These are phyloP conservation scores for Diadema setosum DNA, from an alignment of 35 echinoderm and acorn worm genomes.

Conservation along the genomic window DNA sequence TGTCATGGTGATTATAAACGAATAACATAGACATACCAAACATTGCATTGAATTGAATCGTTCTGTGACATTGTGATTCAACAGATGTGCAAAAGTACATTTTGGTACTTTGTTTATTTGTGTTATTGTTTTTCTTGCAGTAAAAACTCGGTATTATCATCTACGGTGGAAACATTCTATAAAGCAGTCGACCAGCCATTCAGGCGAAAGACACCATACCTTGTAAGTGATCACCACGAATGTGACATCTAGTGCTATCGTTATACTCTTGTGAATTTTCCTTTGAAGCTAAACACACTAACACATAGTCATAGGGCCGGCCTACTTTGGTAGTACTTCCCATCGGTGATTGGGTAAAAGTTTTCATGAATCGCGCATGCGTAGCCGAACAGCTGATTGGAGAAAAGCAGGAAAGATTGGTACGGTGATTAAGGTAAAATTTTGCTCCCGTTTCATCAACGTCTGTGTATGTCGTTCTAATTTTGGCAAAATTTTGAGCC, in stretches of 20 bases:
- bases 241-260: no score
- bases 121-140: background rate
- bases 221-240: background rate
- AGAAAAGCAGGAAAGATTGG: no score
- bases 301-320: background rate
- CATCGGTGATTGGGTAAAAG: no score
- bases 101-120: no score
- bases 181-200: background rate
- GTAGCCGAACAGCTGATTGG: background rate
- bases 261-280: background rate
- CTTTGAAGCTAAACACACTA: background rate
- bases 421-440: no score
- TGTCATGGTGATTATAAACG: background rate
- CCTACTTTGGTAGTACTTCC: background rate
- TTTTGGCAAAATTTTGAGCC: no score
- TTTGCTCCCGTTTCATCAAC: no score
- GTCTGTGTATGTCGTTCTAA: no score
- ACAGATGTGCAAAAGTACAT: no score
- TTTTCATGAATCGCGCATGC: background rate
- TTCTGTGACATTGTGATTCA: no score
- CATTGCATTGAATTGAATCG: background rate
- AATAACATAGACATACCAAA: background rate
- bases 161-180: background rate
- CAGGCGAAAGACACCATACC: background rate
- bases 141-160: background rate